Percentiles rank a stretch among this genome's conserved stretches.
phyloP scores from a whole-genome alignment of 1,140 invertebrate species.

The Liolophura sinensis region DNA sequence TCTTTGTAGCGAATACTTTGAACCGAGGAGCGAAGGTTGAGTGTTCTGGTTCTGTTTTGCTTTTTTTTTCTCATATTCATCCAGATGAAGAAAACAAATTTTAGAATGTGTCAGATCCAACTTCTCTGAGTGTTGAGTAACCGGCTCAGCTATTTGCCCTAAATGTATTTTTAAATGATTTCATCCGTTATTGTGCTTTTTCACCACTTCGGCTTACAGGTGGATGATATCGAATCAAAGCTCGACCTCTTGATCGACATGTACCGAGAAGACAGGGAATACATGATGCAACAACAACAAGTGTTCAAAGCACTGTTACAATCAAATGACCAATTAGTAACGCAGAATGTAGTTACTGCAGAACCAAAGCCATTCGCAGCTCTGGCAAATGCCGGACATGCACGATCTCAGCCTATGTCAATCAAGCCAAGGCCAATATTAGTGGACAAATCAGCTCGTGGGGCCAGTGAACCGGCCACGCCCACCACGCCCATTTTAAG shows the following conservation, averaged over 20 bases:
- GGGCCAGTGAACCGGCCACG: slow-evolving; percentile 75
- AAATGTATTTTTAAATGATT: not conserved
- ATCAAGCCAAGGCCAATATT: slow-evolving; percentile 41
- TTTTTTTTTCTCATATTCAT: no score
- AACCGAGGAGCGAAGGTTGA: no score
- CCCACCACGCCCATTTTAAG: slow-evolving; percentile 64
- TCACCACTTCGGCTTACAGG: slow-evolving; percentile 67
- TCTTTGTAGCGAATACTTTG: no score
- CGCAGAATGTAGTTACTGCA: not conserved
- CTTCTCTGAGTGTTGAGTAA: not conserved
- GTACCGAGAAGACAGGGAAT: slow-evolving; percentile 85
- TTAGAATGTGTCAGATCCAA: not conserved
- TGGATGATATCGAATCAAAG: slow-evolving; percentile 89
- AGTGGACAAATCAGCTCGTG: slow-evolving; percentile 74
- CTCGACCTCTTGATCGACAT: slow-evolving; percentile 90
- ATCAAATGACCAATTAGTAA: slow-evolving; percentile 2
- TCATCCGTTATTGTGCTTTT: not conserved
- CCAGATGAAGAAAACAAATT: no score
- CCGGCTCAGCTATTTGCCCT: not conserved
- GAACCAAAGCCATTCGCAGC: slow-evolving; percentile 3
- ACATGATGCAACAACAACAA: slow-evolving; percentile 32
- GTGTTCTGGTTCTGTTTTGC: no score
- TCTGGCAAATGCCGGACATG: slow-evolving; percentile 20
- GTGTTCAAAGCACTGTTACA: not conserved
- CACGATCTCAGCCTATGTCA: slow-evolving; percentile 23